Evolutionary conservation across 2,888 invertebrate species (phyloP), one percentile per base, ranked within the genome.

Genomic region (Cinara cedri): DNA sequence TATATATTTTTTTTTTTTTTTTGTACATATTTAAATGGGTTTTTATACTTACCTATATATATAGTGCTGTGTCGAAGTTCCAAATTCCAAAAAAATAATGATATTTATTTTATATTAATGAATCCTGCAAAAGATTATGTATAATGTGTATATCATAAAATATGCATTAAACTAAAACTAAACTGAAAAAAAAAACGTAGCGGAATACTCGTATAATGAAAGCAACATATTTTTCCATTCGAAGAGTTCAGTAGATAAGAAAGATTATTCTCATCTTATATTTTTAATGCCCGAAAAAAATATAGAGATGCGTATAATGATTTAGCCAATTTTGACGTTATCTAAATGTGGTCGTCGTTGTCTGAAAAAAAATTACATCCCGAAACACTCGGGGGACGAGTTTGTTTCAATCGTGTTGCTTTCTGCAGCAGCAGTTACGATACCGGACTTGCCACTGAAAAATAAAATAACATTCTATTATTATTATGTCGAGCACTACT

Each of bases 321-420:
- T 74, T 62, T 51, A 63, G 62, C 42, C 51, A 63, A 51, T 74
- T 63, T 54, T 10, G 9, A 54, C n/a, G 11, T 21, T 74, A 51
- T 54, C 24, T 16, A 14, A 21, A 21, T 42, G 55, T 55, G 42
- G 11, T 65, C 54, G 4, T 9, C 46, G 46, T 65, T n/a, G 4
- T 9, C 46, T 16, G 55, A 71, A 21, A 16, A 55, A 55, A 16
- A 55, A 44, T 55, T 55, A 44, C 6, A 42, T 19, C 55, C 21
- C 55, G 21, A 2, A 55, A 71, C 55, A 21, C 71, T 44, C 55
- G 1, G 1, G 44, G 44, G 55, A 71, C 55, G 42, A 55, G 71
- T 44, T 71, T 55, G 55, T 71, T 71, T 71, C 71, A 55, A 71
- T 71, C 55, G 16, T 21, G 42, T 21, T 1, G 16, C 13, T 44